Base-by-base conservation (phyloP, 2,797 vertebrate genomes). In the Hirundo rustica region DNA sequence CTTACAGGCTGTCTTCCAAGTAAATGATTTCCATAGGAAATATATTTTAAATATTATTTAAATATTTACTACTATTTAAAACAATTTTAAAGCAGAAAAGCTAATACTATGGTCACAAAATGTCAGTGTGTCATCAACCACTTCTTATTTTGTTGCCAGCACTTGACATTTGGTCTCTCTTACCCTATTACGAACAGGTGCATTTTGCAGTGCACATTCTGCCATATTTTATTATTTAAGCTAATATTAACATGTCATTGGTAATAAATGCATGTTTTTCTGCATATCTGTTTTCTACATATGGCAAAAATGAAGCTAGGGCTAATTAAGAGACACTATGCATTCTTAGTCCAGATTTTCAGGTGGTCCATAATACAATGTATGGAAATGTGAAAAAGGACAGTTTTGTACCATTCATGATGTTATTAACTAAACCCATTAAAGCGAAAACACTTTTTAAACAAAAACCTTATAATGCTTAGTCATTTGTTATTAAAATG, bases 401-500 rank as follows among this genome's bases (percentile, higher is more conserved):
- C 93, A 96, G 97, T 98, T 98, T 98, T 98, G 98, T 98, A 98
- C 97, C 97, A 95, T 97, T 97, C 95, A 97, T 98, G 97, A 98
- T 98, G 98, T 98, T 98, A 97, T 97, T 97, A 97, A 98, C 97
- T 97, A 96, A 98, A 97, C 97, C 97, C 96, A 98, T 98, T 98
- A 98, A 98, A 98, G 94, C 97, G 91, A 97, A 97, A 97, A 97
- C 94, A 96, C 96, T 98, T 98, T 98, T 98, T 97, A 97, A 98
- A 97, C 96, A 97, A 97, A 96, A 97, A 87, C 54, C 86, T 96
- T 57, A 96, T 44, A 97, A 96, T n/a, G 97, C 91, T 97, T 87
- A 96, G 88, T 96, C 88, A 54, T 97, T 97, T 97, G 58, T 96
- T 96, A 65, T 86, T 91, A 53, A 82, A 80, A 67, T 71, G 57